These are phyloP conservation scores for Morphnarchus princeps DNA, from an alignment of 2,113 vertebrate genomes.

Conservation along the genomic window DNA sequence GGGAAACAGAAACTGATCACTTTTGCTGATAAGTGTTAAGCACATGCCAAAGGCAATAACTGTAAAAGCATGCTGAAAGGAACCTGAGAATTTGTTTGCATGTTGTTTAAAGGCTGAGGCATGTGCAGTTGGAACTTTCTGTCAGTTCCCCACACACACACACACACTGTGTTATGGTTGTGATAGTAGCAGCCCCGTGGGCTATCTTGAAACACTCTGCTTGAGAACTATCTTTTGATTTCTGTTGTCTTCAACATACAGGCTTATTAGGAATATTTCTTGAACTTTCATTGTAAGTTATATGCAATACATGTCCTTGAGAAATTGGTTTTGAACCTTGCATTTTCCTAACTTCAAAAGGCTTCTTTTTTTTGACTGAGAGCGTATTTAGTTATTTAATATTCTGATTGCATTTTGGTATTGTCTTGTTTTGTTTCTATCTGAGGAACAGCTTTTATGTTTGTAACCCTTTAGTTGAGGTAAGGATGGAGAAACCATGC, in stretches of 20 bases:
- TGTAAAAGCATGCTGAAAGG: background rate
- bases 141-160: background rate
- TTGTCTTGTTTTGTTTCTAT: background rate
- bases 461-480: background rate
- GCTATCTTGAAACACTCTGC: background rate
- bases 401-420: background rate
- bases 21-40: slow-evolving; percentile 1
- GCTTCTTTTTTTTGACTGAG: background rate
- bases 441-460: background rate
- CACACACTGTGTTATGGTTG: background rate
- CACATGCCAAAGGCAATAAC: background rate
- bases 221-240: background rate
- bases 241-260: background rate
- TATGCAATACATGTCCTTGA: background rate
- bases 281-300: background rate
- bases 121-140: background rate
- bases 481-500: background rate
- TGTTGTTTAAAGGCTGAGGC: background rate
- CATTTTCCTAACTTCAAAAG: background rate
- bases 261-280: background rate
- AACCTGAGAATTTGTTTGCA: background rate
- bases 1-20: background rate
- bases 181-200: background rate
- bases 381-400: background rate
- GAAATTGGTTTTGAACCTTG: background rate